A percentile compares a stretch with the other conserved stretches of the same genome.
phyloP scores from a whole-genome alignment of 2,113 vertebrate species.

The Meles meles region DNA sequence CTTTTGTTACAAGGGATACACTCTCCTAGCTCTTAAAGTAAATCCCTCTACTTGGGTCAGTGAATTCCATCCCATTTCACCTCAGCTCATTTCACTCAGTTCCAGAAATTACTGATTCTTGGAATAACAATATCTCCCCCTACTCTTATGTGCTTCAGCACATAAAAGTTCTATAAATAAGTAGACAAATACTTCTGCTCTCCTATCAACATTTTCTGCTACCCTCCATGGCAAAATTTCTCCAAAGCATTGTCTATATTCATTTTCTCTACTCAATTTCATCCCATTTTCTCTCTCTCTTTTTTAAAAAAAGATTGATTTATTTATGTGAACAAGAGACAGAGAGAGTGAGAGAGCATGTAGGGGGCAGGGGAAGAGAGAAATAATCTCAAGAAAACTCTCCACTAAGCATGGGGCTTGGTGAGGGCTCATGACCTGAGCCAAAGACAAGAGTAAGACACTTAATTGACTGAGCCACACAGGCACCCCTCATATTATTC shows the following conservation, averaged over 20 bases:
- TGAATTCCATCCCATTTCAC: background rate
- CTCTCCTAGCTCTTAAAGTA: background rate
- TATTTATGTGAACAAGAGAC: background rate
- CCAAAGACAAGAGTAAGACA: too few relatives aligned
- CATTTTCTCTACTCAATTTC: background rate
- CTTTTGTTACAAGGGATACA: background rate
- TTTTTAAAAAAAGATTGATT: background rate
- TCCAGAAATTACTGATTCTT: background rate
- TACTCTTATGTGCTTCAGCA: background rate
- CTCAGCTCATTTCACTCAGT: background rate
- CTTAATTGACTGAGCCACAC: too few relatives aligned
- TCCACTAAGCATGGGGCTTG: background rate
- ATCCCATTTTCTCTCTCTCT: background rate
- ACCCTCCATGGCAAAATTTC: background rate
- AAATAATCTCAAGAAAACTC: background rate
- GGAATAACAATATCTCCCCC: background rate
- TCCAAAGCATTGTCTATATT: background rate
- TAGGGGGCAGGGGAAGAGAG: background rate
- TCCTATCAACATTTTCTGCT: background rate
- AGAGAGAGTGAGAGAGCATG: background rate
- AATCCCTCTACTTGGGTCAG: background rate
- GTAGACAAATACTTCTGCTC: background rate
- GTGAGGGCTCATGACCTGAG: background rate
- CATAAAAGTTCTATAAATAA: background rate
- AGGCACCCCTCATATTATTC: too few relatives aligned